A percentile compares a stretch with the other conserved stretches of the same genome.
These are phyloP conservation scores for Callorhinus ursinus DNA, from an alignment of 2,113 vertebrate genomes.

Conservation along the genomic window DNA sequence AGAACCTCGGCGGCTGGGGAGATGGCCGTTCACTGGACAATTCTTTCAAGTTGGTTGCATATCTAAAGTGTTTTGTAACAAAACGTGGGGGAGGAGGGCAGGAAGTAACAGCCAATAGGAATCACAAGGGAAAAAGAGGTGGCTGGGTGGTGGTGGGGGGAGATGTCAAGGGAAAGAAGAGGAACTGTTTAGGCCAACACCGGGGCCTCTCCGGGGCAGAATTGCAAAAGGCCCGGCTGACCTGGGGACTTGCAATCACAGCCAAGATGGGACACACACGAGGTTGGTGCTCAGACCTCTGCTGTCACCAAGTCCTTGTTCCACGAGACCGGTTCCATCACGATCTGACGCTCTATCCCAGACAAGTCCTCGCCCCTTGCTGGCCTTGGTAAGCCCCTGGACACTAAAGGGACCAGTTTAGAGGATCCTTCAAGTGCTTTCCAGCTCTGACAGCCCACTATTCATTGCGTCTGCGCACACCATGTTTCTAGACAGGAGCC, in stretches of 20 bases:
- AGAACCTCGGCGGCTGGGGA: not conserved
- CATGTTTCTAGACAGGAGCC: constrained; percentile 33
- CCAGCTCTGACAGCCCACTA: not conserved
- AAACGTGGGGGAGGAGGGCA: not conserved
- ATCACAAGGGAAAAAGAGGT: not conserved
- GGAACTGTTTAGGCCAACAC: not conserved
- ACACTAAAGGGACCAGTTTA: not conserved
- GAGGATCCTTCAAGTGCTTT: not conserved
- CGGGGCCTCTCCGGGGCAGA: not conserved
- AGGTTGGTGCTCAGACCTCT: not conserved
- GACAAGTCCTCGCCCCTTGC: not conserved
- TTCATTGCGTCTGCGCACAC: not conserved
- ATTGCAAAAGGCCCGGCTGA: not conserved
- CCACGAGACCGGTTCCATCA: not conserved
- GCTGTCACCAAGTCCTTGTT: not conserved
- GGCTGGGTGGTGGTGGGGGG: not conserved
- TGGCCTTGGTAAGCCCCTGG: not conserved
- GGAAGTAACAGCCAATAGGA: not conserved
- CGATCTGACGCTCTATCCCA: not conserved
- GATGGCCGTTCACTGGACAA: accelerated
- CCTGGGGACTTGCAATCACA: not conserved
- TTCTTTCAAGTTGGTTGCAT: not conserved
- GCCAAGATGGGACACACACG: not conserved
- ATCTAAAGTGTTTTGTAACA: not conserved
- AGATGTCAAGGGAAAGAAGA: not conserved